These are phyloP conservation scores for Cuniculus paca DNA, from an alignment of 2,797 vertebrate species.

Conservation along the genomic window DNA sequence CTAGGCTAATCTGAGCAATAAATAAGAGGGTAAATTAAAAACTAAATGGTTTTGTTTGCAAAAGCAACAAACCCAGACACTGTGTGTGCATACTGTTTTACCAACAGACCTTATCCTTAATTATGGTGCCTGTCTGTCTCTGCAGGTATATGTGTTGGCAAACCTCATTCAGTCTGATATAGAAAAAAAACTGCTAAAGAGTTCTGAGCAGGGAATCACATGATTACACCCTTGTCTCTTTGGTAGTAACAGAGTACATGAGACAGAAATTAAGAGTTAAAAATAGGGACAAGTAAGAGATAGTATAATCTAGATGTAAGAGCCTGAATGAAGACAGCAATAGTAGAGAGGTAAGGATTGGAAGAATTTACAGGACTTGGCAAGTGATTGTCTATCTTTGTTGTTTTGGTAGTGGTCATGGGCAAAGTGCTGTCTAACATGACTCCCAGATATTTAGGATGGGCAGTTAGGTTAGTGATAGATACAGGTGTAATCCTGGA, in stretches of 20 bases:
- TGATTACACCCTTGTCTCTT: not conserved
- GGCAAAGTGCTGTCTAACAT: not conserved
- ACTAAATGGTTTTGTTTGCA: not conserved
- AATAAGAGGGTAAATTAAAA: not conserved
- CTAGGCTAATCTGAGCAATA: not conserved
- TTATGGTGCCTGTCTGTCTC: not conserved
- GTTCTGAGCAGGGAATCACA: not conserved
- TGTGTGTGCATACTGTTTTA: not conserved
- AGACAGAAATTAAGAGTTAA: not conserved
- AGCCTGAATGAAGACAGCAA: not conserved
- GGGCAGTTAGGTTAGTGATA: not conserved
- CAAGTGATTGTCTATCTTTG: not conserved
- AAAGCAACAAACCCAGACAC: not conserved
- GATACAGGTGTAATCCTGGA: not conserved
- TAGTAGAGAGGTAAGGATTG: not conserved
- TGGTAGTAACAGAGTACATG: not conserved
- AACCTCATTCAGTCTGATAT: not conserved
- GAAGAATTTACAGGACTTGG: not conserved
- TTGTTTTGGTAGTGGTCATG: not conserved
- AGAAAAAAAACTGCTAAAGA: not conserved
- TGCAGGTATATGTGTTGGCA: not conserved
- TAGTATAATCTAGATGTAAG: not conserved
- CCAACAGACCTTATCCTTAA: no score
- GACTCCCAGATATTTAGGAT: not conserved
- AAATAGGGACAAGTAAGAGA: not conserved